Conservation (phyloP, 1,140 invertebrate species). For the Brachionus paranguensis region DNA sequence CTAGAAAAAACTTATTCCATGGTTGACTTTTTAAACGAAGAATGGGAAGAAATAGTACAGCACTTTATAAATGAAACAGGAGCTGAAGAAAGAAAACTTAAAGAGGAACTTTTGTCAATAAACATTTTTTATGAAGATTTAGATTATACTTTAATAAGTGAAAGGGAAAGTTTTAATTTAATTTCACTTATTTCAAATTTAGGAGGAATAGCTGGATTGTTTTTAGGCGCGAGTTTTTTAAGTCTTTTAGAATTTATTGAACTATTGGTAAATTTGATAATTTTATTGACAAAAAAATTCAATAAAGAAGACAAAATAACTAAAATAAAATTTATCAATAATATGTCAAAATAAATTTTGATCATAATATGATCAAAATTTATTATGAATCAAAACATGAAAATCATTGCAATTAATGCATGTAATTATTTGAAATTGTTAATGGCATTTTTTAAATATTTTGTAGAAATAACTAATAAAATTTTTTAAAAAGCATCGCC, state of each 20-base stretch:
- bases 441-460: too few relatives aligned
- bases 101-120: background rate
- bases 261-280: background rate
- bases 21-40: background rate
- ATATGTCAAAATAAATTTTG: too few relatives aligned
- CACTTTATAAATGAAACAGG: background rate
- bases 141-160: background rate
- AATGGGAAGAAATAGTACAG: background rate
- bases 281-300: background rate
- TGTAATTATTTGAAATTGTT: too few relatives aligned
- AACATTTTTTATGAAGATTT: background rate
- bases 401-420: too few relatives aligned
- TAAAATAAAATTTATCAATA: too few relatives aligned
- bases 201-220: conserved; percentile 2
- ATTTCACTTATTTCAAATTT: conserved; percentile 5
- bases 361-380: too few relatives aligned
- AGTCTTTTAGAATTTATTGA: background rate
- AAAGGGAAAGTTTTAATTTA: background rate
- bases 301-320: background rate
- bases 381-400: too few relatives aligned
- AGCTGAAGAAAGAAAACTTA: background rate
- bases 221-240: conserved; percentile 20
- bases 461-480: too few relatives aligned
- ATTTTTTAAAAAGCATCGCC: background rate
- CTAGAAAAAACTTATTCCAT: background rate